Evolutionary conservation across 2,797 vertebrate species (phyloP).

Genomic region (Monodelphis domestica): DNA sequence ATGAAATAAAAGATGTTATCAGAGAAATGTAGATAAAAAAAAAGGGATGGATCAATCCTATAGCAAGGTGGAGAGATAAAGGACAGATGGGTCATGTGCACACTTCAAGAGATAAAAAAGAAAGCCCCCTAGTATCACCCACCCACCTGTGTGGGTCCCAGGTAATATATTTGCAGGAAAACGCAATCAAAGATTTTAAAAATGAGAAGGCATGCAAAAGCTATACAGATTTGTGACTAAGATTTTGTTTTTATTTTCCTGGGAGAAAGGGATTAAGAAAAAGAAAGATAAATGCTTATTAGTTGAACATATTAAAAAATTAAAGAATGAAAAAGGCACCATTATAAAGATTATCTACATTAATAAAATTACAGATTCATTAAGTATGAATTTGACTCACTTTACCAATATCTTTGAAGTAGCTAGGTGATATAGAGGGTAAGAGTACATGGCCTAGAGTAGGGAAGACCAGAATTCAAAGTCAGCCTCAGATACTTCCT

Average conservation of each 20-base stretch:
- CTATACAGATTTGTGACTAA: neutral
- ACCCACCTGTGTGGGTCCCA: too few species aligned
- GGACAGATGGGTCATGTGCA: neutral
- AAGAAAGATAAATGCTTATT: neutral
- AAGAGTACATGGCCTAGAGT: neutral
- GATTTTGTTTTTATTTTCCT: neutral
- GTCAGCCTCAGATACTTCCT: neutral
- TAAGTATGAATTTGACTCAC: neutral
- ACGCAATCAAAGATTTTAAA: neutral
- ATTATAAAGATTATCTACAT: neutral
- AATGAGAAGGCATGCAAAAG: neutral
- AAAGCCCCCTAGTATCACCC: too few species aligned
- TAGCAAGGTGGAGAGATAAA: neutral
- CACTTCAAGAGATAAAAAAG: neutral
- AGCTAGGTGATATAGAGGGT: neutral
- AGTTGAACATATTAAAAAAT: neutral
- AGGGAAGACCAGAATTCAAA: neutral
- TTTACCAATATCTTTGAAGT: neutral
- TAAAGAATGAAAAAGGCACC: neutral
- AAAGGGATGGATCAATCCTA: neutral
- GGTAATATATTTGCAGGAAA: neutral
- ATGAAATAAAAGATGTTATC: neutral
- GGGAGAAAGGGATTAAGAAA: neutral
- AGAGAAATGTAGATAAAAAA: neutral
- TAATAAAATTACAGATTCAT: neutral